Base-by-base conservation (phyloP, 2,888 invertebrate species). In the Leptogaster cylindrica region DNA sequence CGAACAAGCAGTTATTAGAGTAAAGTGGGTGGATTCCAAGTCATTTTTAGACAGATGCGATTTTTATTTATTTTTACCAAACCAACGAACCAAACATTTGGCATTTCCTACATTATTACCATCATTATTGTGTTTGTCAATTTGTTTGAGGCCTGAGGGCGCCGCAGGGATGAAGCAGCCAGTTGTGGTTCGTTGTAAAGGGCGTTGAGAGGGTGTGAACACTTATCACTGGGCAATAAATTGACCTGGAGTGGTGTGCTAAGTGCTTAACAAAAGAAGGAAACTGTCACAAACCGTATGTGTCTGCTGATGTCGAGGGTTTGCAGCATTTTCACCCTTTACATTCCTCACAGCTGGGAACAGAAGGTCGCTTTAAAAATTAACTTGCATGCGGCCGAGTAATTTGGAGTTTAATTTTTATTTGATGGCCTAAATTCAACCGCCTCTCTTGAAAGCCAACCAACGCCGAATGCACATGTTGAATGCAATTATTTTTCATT, bases 401-500 rank as follows among this genome's bases (percentile, higher is more conserved):
- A n/a, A 52, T 33, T 8, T 23, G 39, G 8, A 41, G 16, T 61
- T 41, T 44, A 41, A 44, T 16, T 33, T 52, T 52, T 10, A 14
- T 25, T 14, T 31, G 33, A 52, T 33, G 52, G 33, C 33, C 52
- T 52, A 31, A 55, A 55, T 55, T 20, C 55, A 7, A 36, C 7
- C 46, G 10, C 46, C 46, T 12, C 46, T 23, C n/a, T n/a, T n/a
- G n/a, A 39, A 39, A 4, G 14, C 39, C 39, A 6, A 6, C 41
- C 4, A 6, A 5, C 14, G 20, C 8, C 16, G 25, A 18, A n/a
- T 39, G 25, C 65, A 65, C 65, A 51, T 65, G 65, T 65, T 65
- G 65, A 65, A 65, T 65, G 65, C 65, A 65, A 50, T 65, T 65
- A 65, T 48, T 65, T 65, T 65, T 65, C 65, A 65, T 51, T 65